phyloP scores from a whole-genome alignment of 2,113 vertebrate genomes.

The Dromiciops gliroides region DNA sequence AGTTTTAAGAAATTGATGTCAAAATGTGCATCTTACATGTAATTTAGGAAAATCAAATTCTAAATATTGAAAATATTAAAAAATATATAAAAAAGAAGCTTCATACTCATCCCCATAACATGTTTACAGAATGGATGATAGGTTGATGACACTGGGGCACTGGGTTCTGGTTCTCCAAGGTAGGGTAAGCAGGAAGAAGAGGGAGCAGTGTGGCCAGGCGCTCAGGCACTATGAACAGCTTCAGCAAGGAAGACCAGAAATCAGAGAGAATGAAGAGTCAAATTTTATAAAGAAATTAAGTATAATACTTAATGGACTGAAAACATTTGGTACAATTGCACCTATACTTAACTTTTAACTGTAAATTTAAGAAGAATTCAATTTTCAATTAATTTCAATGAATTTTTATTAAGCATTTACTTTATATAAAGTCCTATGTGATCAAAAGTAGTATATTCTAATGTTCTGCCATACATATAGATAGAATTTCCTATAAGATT shows the following conservation, averaged over 20 bases:
- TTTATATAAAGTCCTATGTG: slow-evolving; percentile 74
- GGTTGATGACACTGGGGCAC: not conserved
- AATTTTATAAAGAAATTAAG: slow-evolving; percentile 35
- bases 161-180: not conserved
- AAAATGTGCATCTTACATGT: too few relatives aligned
- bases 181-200: not conserved
- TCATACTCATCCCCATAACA: not conserved
- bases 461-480: slow-evolving; percentile 72
- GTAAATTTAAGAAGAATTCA: slow-evolving; percentile 66
- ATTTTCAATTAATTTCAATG: not conserved
- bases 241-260: slow-evolving; percentile 90
- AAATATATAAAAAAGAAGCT: too few relatives aligned
- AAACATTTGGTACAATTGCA: slow-evolving; percentile 74
- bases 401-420: slow-evolving; percentile 28
- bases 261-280: slow-evolving; percentile 88
- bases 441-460: slow-evolving; percentile 78
- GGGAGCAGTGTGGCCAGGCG: not conserved
- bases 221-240: not conserved
- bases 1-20: too few relatives aligned
- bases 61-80: too few relatives aligned
- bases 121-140: not conserved
- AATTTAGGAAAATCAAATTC: too few relatives aligned
- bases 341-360: slow-evolving; percentile 78
- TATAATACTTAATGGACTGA: slow-evolving; percentile 61
- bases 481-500: slow-evolving; percentile 76